Evolutionary conservation across 1,140 invertebrate genomes (phyloP), one percentile per base, ranked within the genome.

Genomic region (Brachionus asplanchnoidis): DNA sequence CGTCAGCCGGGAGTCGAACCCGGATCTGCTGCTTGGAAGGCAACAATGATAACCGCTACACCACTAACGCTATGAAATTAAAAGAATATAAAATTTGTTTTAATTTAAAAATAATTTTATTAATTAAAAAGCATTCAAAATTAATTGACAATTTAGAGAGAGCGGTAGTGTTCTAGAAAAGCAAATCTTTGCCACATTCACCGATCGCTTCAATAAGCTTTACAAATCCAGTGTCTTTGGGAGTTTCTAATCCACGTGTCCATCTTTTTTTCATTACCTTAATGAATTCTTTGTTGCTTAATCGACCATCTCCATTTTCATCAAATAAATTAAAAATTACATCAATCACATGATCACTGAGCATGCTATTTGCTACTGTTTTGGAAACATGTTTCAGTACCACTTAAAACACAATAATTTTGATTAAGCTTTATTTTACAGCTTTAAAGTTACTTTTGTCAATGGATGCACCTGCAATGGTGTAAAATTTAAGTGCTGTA

Each of bases 301-400:
- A 91, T 87, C 98, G 95, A 3, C 96, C 96, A 91, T 99, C 97
- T 93, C 96, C 93, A 89, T 99, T 98, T 90, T 99, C 97, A 91
- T 99, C 97, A 90, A 99, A 99, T 78, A 99, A 94, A 0, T 96
- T 96, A 88, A 99, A 99, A 20, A 99, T 95, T 3, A 99, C 95
- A 91, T 98, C 94, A 42, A 99, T 94, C 2, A 99, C 93, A 89
- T 99, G 97, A 88, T 98, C 95, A 78, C 93, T 92, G 0, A 99
- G 90, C 86, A 97, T 94, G 0, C 99, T 95, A 88, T 96, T 93
- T 0, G 97, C 96, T 0, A 99, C 97, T 20, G 97, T 98, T 90
- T 94, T 94, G 1, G 96, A 96, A 20, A 98, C 97, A 91, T 98
- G 97, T 86, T 97, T 95, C 86, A 98, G 89, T 0, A 96, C 98